These are phyloP conservation scores for Myotis planiceps DNA, from an alignment of 2,797 vertebrate genomes.

Conservation along the genomic window DNA sequence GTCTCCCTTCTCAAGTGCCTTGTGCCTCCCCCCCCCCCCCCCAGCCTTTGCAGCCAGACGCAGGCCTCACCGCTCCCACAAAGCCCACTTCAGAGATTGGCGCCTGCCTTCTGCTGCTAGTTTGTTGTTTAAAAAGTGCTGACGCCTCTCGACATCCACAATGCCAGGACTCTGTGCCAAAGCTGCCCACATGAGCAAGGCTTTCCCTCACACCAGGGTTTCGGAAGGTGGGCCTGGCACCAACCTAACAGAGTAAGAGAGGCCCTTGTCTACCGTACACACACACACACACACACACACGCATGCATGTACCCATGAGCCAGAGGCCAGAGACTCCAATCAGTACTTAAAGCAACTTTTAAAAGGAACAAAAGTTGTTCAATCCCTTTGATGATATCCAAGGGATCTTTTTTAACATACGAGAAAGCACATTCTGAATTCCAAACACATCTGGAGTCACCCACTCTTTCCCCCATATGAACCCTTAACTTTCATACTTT, in stretches of 20 bases:
- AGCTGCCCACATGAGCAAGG: conserved; percentile 53
- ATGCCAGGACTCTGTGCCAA: conserved; percentile 77
- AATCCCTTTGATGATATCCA: conserved; percentile 89
- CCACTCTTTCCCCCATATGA: conserved; percentile 71
- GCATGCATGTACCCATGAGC: not conserved
- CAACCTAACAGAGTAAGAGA: conserved; percentile 65
- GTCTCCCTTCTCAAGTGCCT: not conserved
- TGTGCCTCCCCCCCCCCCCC: not conserved
- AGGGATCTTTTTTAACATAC: conserved; percentile 86
- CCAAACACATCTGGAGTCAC: conserved; percentile 85
- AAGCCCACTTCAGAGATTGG: conserved; percentile 2
- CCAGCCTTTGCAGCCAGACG: not conserved
- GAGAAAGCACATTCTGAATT: conserved; percentile 86
- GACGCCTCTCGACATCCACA: conserved; percentile 70
- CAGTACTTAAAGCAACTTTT: conserved; percentile 84
- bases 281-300: not conserved
- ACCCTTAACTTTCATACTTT: conserved; percentile 87
- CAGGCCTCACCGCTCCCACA: not conserved
- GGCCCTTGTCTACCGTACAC: not conserved
- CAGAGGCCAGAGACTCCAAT: conserved; percentile 72
- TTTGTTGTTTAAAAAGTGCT: conserved; percentile 77
- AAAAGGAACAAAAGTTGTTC: conserved; percentile 87
- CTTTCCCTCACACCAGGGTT: conserved; percentile 71
- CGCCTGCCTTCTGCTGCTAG: conserved; percentile 65
- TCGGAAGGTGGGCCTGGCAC: conserved; percentile 70